A percentile compares a stretch with the other conserved stretches of the same genome.
phyloP scores from a whole-genome alignment of 2,797 vertebrate species.

The Rhabdomys pumilio region DNA sequence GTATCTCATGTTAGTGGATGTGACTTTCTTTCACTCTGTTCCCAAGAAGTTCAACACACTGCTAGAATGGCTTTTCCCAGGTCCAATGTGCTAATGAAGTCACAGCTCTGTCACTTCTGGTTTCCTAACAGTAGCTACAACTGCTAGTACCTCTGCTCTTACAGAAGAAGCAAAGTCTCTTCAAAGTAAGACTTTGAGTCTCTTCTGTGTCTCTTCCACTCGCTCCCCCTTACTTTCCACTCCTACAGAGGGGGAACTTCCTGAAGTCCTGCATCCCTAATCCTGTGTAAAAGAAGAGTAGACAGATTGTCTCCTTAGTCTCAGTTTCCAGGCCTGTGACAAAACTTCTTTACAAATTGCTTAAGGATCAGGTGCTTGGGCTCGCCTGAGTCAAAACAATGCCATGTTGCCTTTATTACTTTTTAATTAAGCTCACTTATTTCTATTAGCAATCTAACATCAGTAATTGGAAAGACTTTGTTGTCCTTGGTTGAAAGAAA shows the following conservation, averaged over 20 bases:
- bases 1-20: background rate
- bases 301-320: background rate
- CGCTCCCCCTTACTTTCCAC: background rate
- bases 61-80: background rate
- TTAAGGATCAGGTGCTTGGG: background rate
- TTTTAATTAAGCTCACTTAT: background rate
- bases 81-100: background rate
- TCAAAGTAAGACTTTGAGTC: background rate
- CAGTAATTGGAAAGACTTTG: background rate
- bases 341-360: background rate
- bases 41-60: background rate
- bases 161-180: background rate
- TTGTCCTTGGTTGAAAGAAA: slow-evolving; percentile 31
- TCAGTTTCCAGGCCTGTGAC: background rate
- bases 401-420: background rate
- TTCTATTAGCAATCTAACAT: slow-evolving; percentile 1
- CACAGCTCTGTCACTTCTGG: background rate
- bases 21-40: background rate
- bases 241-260: background rate
- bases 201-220: background rate
- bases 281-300: background rate
- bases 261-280: background rate
- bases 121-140: background rate
- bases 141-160: background rate
- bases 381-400: background rate